Base-by-base conservation (phyloP, 2,797 vertebrate genomes). In the Knipowitschia caucasica region DNA sequence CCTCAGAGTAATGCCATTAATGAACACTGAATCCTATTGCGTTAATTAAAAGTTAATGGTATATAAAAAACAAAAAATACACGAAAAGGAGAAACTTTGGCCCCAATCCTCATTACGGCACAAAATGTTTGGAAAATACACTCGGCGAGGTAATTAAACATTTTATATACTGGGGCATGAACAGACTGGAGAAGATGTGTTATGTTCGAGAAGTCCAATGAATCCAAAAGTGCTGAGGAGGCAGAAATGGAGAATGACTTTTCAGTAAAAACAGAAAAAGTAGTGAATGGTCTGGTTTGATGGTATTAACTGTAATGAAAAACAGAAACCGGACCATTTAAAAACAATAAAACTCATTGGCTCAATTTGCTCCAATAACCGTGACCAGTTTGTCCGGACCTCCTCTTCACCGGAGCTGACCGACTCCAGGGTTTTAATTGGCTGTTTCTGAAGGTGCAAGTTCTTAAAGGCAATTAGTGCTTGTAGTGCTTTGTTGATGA, bases 31-130 rank as follows among this genome's bases (percentile, higher is more conserved):
- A 66, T 77, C 61, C 60, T 75, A 42, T 62, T 66, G 64, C 61
- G 73, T 71, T 81, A 71, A 80, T 81, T 83, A 75, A 79, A 75
- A 68, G 47, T 39, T 65, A 73, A 77, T 69, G 57, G 59, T 52
- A 77, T 49, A 36, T 56, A 55, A 67, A 30, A 31, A 26, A 25
- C 31, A 51, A 55, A 20, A 52, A 55, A 67, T 26, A 31, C 23
- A 25, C 31, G 53, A 55, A 20, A 52, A 55, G 46, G 59, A 44
- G 46, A 50, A 50, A 30, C 30, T 42, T 24, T 39, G 21, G 24
- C 53, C 51, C 27, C 53, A 53, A 61, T 62, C 44, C 35, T 66
- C 30, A 59, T 69, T 75, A 64, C 51, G 29, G 52, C 23, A 52
- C 23, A 47, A 33, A 31, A 17, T 53, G 53, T 58, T 54, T 12